Base-by-base conservation (phyloP, 2,113 vertebrate species). In the Phocoena phocoena region DNA sequence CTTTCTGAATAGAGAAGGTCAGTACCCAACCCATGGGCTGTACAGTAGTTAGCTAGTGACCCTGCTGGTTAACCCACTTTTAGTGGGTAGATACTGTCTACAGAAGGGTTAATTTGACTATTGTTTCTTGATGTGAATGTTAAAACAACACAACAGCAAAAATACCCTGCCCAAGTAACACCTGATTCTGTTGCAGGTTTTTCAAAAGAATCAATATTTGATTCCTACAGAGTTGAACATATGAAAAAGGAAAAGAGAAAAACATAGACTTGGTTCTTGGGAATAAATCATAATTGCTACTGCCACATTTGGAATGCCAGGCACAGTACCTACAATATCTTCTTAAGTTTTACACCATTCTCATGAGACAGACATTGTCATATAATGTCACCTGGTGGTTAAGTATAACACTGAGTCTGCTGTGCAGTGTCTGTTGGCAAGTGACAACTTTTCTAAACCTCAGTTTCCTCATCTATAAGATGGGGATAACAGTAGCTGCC, bases 381-480 rank as follows among this genome's bases (percentile, higher is more conserved):
- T 23, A 18, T 12, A 33, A 21, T 33, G 14, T 62, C 41, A 50
- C 36, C 26, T 41, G 10, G 14, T 58, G 15, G 20, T 20, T 70
- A 81, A 41, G 1, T 44, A 2, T 88, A 9, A 23, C 33, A 26
- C 88, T 55, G 55, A 33, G 12, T 55, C 17, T 31, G 8, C 50
- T 5, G 0, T 60, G 62, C 15, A 44, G 17, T 53, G 23, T 87
- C 67, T 23, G 67, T 36, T 62, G 55, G 38, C 10, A 85, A 91
- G 26, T 92, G 67, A 79, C 50, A 67, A 58, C 8, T 50, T 82
- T 67, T 93, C 38, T n/a, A 82, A 88, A 47, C 13, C 15, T 71
- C 23, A n/a, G 47, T 91, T 81, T 88, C n/a, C 11, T 95, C 7
- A 10, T 68, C 23, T 96, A 12, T 79, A 73, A 94, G 44, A 80